Evolutionary conservation across 2,113 vertebrate species (phyloP).

Genomic region (Microcebus murinus): DNA sequence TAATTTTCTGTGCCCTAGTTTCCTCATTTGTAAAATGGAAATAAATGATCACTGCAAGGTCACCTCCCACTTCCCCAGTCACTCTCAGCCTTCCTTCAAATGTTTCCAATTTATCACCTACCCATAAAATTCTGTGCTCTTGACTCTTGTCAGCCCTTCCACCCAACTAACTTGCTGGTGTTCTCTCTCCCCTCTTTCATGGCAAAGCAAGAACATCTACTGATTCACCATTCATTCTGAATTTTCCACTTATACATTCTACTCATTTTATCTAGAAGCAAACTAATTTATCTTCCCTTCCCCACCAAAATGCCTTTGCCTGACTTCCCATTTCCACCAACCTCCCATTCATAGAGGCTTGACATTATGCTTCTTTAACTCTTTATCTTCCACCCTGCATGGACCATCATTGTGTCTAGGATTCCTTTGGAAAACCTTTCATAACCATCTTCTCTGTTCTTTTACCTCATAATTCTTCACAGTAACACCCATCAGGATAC

Average conservation of each 20-base stretch:
- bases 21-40: neutral
- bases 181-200: neutral
- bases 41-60: neutral
- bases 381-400: neutral
- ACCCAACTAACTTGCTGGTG: neutral
- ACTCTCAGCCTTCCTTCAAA: neutral
- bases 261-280: neutral
- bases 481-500: neutral
- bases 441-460: neutral
- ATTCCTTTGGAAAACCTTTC: neutral
- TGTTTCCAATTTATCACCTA: neutral
- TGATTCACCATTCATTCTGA: neutral
- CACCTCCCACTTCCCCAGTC: neutral
- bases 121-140: neutral
- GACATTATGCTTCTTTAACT: neutral
- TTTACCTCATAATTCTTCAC: neutral
- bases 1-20: neutral
- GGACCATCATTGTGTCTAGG: neutral
- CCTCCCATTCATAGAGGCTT: neutral
- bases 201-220: neutral
- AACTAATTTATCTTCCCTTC: neutral
- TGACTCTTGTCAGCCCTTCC: neutral
- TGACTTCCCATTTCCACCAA: neutral
- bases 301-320: neutral
- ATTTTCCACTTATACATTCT: neutral